Base-by-base conservation (phyloP, 1,140 invertebrate genomes). In the Ostrea edulis region DNA sequence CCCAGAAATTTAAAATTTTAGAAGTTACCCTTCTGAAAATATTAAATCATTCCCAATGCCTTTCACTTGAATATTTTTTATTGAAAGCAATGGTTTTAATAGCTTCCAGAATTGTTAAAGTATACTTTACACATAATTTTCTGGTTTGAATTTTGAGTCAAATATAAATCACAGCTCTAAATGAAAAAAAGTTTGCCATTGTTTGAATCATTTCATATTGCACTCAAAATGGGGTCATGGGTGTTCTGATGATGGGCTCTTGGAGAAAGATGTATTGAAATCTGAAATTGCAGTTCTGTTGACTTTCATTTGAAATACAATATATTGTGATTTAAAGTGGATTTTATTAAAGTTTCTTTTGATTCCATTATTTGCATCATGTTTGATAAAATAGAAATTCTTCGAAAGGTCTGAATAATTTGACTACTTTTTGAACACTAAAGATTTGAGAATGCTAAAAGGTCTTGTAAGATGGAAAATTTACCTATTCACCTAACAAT, bases 171-270 rank as follows among this genome's bases (percentile, higher is more conserved):
- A 22, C 44, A 83, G 44, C n/a, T n/a, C 17, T 83, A 53, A 82
- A 52, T 22, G 9, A 8, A 22, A 54, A 52, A 53, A 35, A n/a
- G n/a, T 52, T 51, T 22, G 44, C 8, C 44, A 83, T 52, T 53
- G 22, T 83, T 53, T 53, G 52, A 83, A 83, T 83, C 82, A 83
- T 83, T 83, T 52, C n/a, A 83, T 51, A 20, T n/a, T 83, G 44
- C 82, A 83, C 82, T 83, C 8, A 52, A 83, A 51, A 2, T 22
- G 11, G 82, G 52, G 82, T 52, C 82, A 52, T n/a, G 44, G 82
- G 44, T 0, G 52, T 17, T 83, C n/a, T 54, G 52, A 83, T 53
- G 82, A 83, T 52, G n/a, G 44, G 82, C 8, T 83, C 14, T 51
- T 11, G 20, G 52, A 83, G 29, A 83, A 83, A 54, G 82, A 53